A percentile compares a stretch with the other conserved stretches of the same genome.
These are phyloP conservation scores for Dendrophyllia cribrosa DNA, from an alignment of 64 coral and sea anemone genomes.

Conservation along the genomic window DNA sequence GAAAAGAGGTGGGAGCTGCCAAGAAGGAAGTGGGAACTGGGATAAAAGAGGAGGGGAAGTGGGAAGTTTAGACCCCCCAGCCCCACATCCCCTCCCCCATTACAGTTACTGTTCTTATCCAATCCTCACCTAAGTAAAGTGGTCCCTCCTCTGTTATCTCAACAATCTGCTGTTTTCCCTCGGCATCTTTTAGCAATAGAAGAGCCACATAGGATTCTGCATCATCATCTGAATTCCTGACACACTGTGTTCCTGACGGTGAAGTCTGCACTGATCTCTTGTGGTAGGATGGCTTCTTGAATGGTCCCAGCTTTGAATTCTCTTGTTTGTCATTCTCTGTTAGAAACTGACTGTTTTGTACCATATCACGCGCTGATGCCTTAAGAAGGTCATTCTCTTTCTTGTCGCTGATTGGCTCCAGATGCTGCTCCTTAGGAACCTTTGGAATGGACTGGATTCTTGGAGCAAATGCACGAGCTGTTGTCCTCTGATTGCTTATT, in stretches of 20 bases:
- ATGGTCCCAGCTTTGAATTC: neutral
- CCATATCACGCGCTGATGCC: neutral
- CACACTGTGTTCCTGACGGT: slow-evolving; percentile 2
- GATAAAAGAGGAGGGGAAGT: too few species aligned
- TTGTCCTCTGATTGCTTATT: neutral
- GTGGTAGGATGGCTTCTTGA: slow-evolving; percentile 32
- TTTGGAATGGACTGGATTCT: neutral
- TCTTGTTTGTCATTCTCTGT: neutral
- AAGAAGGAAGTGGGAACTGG: too few species aligned
- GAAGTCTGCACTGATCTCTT: slow-evolving; percentile 19
- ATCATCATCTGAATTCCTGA: neutral
- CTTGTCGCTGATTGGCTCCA: neutral
- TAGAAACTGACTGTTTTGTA: neutral
- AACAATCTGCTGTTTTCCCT: slow-evolving; percentile 4
- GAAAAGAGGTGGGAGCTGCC: too few species aligned
- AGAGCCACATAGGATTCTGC: slow-evolving; percentile 22
- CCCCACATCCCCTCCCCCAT: neutral
- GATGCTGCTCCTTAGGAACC: neutral
- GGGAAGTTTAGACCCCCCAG: too few species aligned
- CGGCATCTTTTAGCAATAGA: slow-evolving; percentile 22
- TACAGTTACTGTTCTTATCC: neutral
- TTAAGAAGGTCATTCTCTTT: neutral
- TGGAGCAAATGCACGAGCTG: neutral
- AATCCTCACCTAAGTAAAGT: slow-evolving; percentile 44
- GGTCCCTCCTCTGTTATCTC: slow-evolving; percentile 46